These are phyloP conservation scores for Liopterus haemorrhoidalis DNA, from an alignment of 2,888 invertebrate species.

Conservation along the genomic window DNA sequence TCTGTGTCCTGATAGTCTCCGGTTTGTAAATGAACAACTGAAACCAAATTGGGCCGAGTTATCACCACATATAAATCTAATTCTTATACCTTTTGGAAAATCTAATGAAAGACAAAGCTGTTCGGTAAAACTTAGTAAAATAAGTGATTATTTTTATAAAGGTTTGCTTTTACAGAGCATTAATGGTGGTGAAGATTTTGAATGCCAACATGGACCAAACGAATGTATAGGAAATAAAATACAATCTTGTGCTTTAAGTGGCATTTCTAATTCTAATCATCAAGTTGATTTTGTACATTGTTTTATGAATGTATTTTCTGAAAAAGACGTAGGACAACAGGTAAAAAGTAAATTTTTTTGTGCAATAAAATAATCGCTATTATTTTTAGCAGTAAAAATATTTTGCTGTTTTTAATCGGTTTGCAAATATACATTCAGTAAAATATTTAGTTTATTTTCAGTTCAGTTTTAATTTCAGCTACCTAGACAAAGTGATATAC, in stretches of 20 bases:
- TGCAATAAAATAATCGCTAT: no score
- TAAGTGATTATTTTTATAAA: background rate
- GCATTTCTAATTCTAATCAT: conserved; percentile 40
- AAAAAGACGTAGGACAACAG: conserved; percentile 24
- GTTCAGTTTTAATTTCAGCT: no score
- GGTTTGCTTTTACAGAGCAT: conserved; percentile 33
- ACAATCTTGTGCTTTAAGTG: conserved; percentile 54
- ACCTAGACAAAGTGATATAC: no score
- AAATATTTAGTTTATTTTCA: no score
- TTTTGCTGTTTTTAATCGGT: no score
- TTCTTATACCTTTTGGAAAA: conserved; percentile 61
- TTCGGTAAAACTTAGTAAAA: background rate
- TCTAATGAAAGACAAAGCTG: conserved; percentile 49
- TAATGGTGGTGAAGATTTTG: conserved; percentile 45
- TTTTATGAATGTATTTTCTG: conserved; percentile 39
- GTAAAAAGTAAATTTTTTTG: conserved; percentile 14
- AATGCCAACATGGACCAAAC: conserved; percentile 58
- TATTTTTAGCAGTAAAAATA: no score
- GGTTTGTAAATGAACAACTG: conserved; percentile 53
- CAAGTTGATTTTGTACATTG: conserved; percentile 42
- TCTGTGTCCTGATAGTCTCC: conserved; percentile 55
- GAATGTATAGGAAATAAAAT: conserved; percentile 60
- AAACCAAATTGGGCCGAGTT: conserved; percentile 49
- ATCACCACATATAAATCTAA: conserved; percentile 48
- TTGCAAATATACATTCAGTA: no score